Base-by-base conservation (phyloP, 2,797 vertebrate species). In the Phataginus tetradactyla region DNA sequence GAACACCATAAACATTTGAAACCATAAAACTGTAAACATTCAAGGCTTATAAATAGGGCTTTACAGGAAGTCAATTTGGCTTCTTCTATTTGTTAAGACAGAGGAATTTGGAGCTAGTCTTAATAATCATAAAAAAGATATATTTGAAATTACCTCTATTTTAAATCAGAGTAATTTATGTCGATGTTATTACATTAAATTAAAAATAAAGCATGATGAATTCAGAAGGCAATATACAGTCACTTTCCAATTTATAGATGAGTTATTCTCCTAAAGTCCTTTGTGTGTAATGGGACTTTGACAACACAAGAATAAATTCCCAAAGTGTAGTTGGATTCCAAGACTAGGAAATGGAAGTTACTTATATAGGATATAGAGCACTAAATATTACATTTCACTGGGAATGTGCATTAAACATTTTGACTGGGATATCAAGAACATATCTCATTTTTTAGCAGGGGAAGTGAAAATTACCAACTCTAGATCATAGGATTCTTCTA, bases 21-120 rank as follows among this genome's bases (percentile, higher is more conserved):
- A 68, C 20, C 55, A 95, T 94, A 92, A 96, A 91, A 92, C 25
- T 94, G 32, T 78, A 91, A 94, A 88, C 79, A 92, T 79, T 81
- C 17, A 84, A 78, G 86, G 23, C 45, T 94, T 96, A 90, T 90
- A 96, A 96, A 93, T 57, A 91, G 64, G 29, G 14, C 49, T 95
- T 94, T 95, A 69, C 0, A 45, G 20, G 66, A 89, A 96, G 69
- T 86, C n/a, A 91, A 17, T 91, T 91, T 96, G 64, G 63, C 12
- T 57, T 86, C 39, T 94, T 87, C 57, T 7, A 29, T 29, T 96
- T 93, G 39, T 55, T 80, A 84, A 39, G 87, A 72, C 61, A 83
- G 25, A 11, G 15, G 1, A 37, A 63, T 95, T 89, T 96, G 81
- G 8, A 92, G 21, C 9, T 71, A 74, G 25, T 81, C 25, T 91